These are phyloP conservation scores for Plebejus argus DNA, from an alignment of 2,888 invertebrate species.

Conservation along the genomic window DNA sequence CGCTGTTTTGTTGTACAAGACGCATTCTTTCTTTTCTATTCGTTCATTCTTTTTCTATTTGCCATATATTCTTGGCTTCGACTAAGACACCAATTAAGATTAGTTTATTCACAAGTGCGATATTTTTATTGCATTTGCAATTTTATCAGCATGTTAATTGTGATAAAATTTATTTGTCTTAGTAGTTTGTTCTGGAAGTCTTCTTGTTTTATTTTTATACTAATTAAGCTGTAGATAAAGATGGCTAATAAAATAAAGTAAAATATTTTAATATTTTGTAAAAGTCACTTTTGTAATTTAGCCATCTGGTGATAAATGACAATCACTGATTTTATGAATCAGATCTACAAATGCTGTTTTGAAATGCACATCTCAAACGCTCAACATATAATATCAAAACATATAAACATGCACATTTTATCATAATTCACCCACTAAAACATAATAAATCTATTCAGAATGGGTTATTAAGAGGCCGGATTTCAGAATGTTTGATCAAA, in stretches of 20 bases:
- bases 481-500: conserved; percentile 57
- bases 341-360: not conserved
- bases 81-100: conserved; percentile 14
- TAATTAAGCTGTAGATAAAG: not conserved
- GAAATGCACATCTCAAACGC: not conserved
- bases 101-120: conserved; percentile 4
- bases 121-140: conserved; percentile 1
- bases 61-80: conserved; percentile 24
- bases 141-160: not conserved
- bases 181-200: not conserved
- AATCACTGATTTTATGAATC: not conserved
- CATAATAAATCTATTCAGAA: conserved; percentile 21
- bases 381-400: conserved; percentile 3
- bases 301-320: not conserved
- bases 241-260: not conserved
- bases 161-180: not conserved
- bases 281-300: not conserved
- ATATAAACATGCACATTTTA: conserved; percentile 8
- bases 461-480: conserved; percentile 11
- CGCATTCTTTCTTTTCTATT: conserved; percentile 56
- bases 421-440: conserved; percentile 8
- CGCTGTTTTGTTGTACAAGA: conserved; percentile 72
- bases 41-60: conserved; percentile 54
- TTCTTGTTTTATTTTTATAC: not conserved
- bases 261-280: not conserved